These are phyloP conservation scores for Anguilla obscura DNA, from an alignment of 2,797 vertebrate genomes.

Conservation along the genomic window DNA sequence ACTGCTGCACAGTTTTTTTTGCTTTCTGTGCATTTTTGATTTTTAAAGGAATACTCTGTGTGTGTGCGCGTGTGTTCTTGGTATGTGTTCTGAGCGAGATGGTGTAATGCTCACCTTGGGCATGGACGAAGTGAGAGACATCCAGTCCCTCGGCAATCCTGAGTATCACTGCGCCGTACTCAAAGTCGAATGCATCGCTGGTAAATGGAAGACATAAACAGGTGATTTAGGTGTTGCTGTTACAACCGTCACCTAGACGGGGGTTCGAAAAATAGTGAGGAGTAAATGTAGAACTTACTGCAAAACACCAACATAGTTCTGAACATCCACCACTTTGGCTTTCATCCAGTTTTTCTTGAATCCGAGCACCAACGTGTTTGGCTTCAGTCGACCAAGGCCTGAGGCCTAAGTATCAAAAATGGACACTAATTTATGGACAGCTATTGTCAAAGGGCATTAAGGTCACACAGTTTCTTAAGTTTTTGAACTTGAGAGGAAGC, in stretches of 20 bases:
- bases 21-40: background rate
- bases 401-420: slow-evolving; percentile 72
- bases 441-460: background rate
- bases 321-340: slow-evolving; percentile 67
- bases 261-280: background rate
- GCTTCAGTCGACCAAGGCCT: slow-evolving; percentile 92
- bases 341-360: slow-evolving; percentile 92
- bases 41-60: background rate
- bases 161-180: slow-evolving; percentile 83
- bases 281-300: slow-evolving; percentile 80
- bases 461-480: background rate
- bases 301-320: slow-evolving; percentile 88
- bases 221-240: background rate
- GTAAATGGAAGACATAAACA: slow-evolving; percentile 15
- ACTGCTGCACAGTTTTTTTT: background rate
- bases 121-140: slow-evolving; percentile 84
- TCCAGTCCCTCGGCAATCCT: slow-evolving; percentile 90
- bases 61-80: background rate
- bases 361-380: slow-evolving; percentile 91
- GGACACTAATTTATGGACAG: background rate
- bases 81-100: background rate
- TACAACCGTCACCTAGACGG: background rate
- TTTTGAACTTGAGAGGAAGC: background rate
- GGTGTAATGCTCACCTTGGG: slow-evolving; percentile 77
- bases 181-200: slow-evolving; percentile 95